Base-by-base conservation (phyloP, 2,113 vertebrate species). In the Rhea americana region DNA sequence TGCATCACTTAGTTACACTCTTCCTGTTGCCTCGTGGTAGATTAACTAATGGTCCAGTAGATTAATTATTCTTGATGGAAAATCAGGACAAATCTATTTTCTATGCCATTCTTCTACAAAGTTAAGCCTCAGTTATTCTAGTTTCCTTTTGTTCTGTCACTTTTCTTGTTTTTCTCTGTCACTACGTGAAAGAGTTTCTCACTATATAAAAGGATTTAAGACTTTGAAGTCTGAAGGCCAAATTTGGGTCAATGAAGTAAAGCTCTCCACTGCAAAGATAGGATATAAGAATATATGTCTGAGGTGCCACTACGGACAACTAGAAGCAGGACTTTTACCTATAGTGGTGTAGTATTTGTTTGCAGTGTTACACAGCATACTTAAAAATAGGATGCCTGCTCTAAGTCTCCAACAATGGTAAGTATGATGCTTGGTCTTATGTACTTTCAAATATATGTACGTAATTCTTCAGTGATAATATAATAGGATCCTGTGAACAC, bases 21-120 rank as follows among this genome's bases (percentile, higher is more conserved):
- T 66, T 90, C 25, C 37, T 82, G 35, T 90, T 77, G 19, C 12
- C 17, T 89, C 20, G n/a, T 83, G 82, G 30, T 66, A 87, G 63
- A 73, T 83, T 92, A 87, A 83, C 45, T 47, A 19, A 1, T 2
- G 14, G 20, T 77, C 50, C 70, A n/a, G 3, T 62, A 91, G 45
- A 87, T 93, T 82, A 89, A 89, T 87, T 90, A 17, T 47, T 90
- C 67, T 67, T 87, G 41, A 73, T 70, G 9, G 39, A 91, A 93
- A 91, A 26, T 80, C 61, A 74, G 59, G 87, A 91, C 20, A 89
- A 91, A 88, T 41, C 6, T 37, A 62, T 77, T 91, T 85, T 83
- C 50, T 90, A 26, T 83, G 68, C 21, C 47, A 39, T 82, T 77
- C 19, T 75, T 62, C 45, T 75, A 45, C 30, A 15, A 90, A 80